A percentile compares a stretch with the other conserved stretches of the same genome.
These are phyloP conservation scores for Tenthredo mesomela DNA, from an alignment of 2,888 invertebrate genomes.

Conservation along the genomic window DNA sequence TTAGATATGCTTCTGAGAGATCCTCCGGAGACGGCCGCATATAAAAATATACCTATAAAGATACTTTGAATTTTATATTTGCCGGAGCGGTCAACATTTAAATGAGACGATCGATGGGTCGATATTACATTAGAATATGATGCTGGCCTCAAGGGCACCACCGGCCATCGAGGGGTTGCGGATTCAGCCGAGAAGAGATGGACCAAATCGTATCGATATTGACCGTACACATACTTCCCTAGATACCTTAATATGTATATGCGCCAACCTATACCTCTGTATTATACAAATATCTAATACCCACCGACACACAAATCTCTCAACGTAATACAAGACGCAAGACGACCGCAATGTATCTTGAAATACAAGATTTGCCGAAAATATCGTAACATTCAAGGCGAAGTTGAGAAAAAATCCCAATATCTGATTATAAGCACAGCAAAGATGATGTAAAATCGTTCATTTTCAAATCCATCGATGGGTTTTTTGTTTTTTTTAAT, in stretches of 20 bases:
- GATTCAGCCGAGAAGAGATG: constrained; percentile 52
- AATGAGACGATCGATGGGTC: constrained; percentile 71
- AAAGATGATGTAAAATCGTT: background rate
- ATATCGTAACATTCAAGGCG: background rate
- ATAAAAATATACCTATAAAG: constrained; percentile 74
- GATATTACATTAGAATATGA: constrained; percentile 66
- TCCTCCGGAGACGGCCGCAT: constrained; percentile 62
- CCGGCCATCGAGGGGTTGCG: constrained; percentile 60
- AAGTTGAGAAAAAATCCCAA: background rate
- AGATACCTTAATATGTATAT: background rate
- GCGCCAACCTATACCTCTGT: background rate
- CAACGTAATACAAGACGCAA: background rate
- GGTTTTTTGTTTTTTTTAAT: background rate
- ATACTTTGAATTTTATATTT: constrained; percentile 76
- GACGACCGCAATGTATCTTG: background rate
- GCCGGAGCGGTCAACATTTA: constrained; percentile 74
- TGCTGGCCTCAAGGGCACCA: constrained; percentile 47
- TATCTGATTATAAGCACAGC: background rate
- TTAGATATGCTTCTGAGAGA: constrained; percentile 66
- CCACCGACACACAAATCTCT: background rate
- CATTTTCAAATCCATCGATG: background rate
- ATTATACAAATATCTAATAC: background rate
- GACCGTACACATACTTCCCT: constrained; percentile 7
- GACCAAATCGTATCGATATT: constrained; percentile 49
- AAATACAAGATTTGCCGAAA: background rate